Evolutionary conservation across 2,113 vertebrate species (phyloP), one percentile per base, ranked within the genome.

Genomic region (Manacus vitellinus): DNA sequence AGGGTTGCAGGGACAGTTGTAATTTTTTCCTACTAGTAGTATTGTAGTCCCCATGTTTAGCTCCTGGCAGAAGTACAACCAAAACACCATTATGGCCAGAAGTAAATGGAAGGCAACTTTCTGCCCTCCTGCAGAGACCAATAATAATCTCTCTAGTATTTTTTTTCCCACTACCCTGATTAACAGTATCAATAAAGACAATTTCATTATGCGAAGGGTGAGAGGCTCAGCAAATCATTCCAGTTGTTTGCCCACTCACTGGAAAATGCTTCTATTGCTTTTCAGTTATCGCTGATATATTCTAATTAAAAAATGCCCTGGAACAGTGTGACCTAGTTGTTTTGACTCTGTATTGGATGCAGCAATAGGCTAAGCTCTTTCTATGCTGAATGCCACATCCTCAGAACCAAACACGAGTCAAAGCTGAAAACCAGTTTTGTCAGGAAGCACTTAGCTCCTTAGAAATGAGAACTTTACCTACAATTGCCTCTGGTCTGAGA

Each of bases 161-260:
- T 86, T 96, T 88, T 85, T 72, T 23, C 12, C 33, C 55, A 47
- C 27, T 92, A 65, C 18, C 61, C 85, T 85, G 83, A 95, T 95
- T 86, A 97, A 88, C 85, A 92, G 44, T 72, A 88, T 94, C 85
- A 96, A 88, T 96, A 95, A 95, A 77, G 61, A 88, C 88, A 90
- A 77, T 88, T 90, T 92, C 47, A 92, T 95, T 93, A 83, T 37
- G 68, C 37, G 56, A 83, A 25, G 77, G 59, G 52, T 47, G 35
- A 95, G 47, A 75, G 33, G 76, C 59, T 88, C 31, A 35, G 37
- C 55, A 92, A 92, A 94, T 84, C 79, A 78, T 85, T 92, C 67
- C 63, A 80, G 30, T 51, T 89, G 43, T 83, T 89, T 80, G 22
- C 37, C 52, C 14, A 52, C 67, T 93, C 62, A 80, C 68, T 90